Conservation (phyloP, 1,140 invertebrate genomes). For the Dendrolimus kikuchii region DNA sequence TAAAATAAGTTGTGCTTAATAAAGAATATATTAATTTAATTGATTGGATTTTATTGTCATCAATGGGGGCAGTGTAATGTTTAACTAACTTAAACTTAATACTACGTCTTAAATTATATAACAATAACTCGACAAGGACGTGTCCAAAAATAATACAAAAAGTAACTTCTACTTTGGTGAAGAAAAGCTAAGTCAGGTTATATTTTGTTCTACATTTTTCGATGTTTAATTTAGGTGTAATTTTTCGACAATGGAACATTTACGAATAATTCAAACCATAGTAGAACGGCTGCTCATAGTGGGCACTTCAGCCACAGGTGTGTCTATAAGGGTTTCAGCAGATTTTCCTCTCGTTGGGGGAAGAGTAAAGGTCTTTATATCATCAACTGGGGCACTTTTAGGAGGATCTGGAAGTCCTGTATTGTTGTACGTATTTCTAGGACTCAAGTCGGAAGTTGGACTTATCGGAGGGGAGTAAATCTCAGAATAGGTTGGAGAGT, state of each 20-base stretch:
- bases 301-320: constrained; percentile 45
- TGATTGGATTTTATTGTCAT: constrained; percentile 11
- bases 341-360: constrained; percentile 59
- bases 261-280: constrained; percentile 48
- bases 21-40: background rate
- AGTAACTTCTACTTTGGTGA: too few relatives aligned
- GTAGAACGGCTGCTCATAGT: constrained; percentile 63
- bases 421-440: constrained; percentile 50
- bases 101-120: constrained; percentile 7
- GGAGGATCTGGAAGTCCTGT: constrained; percentile 64
- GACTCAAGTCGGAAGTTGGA: constrained; percentile 53
- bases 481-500: constrained; percentile 65
- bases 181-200: too few relatives aligned
- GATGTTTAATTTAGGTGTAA: too few relatives aligned
- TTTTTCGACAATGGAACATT: background rate
- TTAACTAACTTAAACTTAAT: constrained; percentile 9
- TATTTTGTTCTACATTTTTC: too few relatives aligned
- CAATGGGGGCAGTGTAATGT: constrained; percentile 15
- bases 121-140: too few relatives aligned
- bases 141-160: too few relatives aligned
- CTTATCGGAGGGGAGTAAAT: constrained; percentile 65
- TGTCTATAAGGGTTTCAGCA: constrained; percentile 58
- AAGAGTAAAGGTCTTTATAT: constrained; percentile 61
- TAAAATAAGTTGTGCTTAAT: constrained; percentile 11
- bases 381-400: constrained; percentile 52